Evolutionary conservation across 1,140 invertebrate species (phyloP), one percentile per base, ranked within the genome.

Genomic region (Leptinotarsa texana): DNA sequence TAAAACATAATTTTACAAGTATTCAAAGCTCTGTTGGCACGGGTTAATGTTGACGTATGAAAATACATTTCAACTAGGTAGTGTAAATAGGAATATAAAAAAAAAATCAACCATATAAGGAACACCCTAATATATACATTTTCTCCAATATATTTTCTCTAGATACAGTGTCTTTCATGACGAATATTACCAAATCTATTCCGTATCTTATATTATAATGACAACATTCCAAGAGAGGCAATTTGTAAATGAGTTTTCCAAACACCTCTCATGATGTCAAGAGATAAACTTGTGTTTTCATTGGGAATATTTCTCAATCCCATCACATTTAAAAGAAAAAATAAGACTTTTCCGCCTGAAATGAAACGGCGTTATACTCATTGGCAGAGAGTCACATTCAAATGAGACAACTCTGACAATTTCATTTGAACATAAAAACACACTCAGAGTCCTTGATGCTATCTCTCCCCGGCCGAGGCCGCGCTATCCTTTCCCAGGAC

Each of bases 351-450:
- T 63, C 51, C n/a, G 18, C 27, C 61, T 70, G 75, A 73, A 78
- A 57, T 73, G 72, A 75, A 78, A 76, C 67, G 78, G 76, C 74
- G 67, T 72, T 71, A 77, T 78, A 81, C 75, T 79, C 79, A 79
- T 79, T 79, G 79, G 73, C 72, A 62, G 76, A 75, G 78, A 79
- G 77, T 78, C 77, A 81, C 80, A 80, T 75, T 79, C 78, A 81
- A 80, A 42, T n/a, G 78, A 81, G 78, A 80, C 80, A 80, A 75
- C 72, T 61, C 76, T 74, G 77, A 76, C 78, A 78, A 79, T 80
- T 80, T 81, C 80, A 81, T 78, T 81, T 63, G 77, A 81, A 81
- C 80, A 81, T 80, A 81, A 81, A 81, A 81, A 81, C 77, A 80
- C 80, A 80, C 80, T 80, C 78, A 79, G 65, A 57, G 51, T 78